phyloP scores from a whole-genome alignment of 35 echinoderm and acorn worm genomes.

The Eucidaris tribuloides region DNA sequence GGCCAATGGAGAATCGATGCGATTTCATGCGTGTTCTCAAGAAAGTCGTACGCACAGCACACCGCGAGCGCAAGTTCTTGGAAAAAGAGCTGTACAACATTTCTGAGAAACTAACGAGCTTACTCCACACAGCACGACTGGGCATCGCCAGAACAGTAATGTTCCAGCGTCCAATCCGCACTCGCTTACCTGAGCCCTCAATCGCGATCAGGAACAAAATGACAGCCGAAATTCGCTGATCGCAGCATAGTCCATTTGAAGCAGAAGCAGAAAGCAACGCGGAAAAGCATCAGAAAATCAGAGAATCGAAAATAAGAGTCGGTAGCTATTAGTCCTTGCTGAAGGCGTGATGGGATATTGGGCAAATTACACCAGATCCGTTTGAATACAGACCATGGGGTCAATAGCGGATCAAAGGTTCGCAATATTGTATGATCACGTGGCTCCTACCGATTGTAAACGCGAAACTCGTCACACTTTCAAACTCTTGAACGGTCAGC shows the following conservation, averaged over 20 bases:
- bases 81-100: conserved; percentile 57
- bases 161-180: conserved; percentile 48
- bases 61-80: conserved; percentile 31
- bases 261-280: conserved; percentile 63
- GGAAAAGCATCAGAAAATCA: conserved; percentile 35
- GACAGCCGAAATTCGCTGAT: conserved; percentile 42
- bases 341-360: conserved; percentile 31
- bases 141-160: conserved; percentile 40
- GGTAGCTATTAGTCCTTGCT: conserved; percentile 56
- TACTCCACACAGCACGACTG: conserved; percentile 58
- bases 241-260: conserved; percentile 43
- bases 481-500: conserved; percentile 12
- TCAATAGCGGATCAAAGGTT: conserved; percentile 53
- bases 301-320: conserved; percentile 1
- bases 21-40: conserved; percentile 72
- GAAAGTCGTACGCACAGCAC: conserved; percentile 44
- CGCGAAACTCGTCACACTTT: conserved; percentile 43
- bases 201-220: not conserved
- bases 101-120: conserved; percentile 68
- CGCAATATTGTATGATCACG: conserved; percentile 39
- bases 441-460: conserved; percentile 32
- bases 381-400: conserved; percentile 60
- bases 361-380: conserved; percentile 30
- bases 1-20: conserved; percentile 75
- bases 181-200: conserved; percentile 28